Conservation (phyloP, 2,888 invertebrate species). For the Rhagophthalmus giganteus region DNA sequence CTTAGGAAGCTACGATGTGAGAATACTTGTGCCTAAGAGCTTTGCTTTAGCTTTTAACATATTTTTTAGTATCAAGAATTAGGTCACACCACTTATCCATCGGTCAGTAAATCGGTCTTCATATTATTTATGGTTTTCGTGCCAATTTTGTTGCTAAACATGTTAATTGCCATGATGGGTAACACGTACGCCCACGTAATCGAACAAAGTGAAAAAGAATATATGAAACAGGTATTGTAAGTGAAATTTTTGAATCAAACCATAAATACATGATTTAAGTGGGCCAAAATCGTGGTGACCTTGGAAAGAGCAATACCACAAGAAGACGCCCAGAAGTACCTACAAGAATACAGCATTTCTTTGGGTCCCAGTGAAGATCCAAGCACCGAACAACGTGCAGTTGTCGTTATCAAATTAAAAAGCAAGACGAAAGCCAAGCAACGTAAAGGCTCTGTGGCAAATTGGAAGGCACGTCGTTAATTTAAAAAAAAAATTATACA, state of each 20-base stretch:
- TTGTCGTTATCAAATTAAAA: conserved; percentile 98
- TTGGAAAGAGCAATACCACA: conserved; percentile 92
- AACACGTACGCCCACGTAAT: conserved; percentile 98
- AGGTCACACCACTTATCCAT: conserved; percentile 86
- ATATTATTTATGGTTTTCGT: conserved; percentile 97
- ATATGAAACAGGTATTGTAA: conserved; percentile 82
- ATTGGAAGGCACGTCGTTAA: conserved; percentile 84
- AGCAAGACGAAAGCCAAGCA: conserved; percentile 95
- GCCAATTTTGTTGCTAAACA: conserved; percentile 93
- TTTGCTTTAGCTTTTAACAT: not conserved
- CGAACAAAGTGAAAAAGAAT: conserved; percentile 98
- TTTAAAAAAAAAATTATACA: not conserved
- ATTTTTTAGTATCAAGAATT: conserved; percentile 86
- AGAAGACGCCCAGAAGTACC: conserved; percentile 85
- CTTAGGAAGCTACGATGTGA: conserved; percentile 95
- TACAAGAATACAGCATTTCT: conserved; percentile 94
- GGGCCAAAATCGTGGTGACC: conserved; percentile 98
- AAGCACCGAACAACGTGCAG: conserved; percentile 83
- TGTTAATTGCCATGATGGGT: conserved; percentile 99
- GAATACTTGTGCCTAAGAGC: conserved; percentile 43
- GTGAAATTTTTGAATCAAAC: not conserved
- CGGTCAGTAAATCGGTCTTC: conserved; percentile 93
- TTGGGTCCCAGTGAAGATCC: conserved; percentile 82
- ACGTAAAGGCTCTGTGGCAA: conserved; percentile 90
- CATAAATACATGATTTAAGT: conserved; percentile 59